Evolutionary conservation across 2,888 invertebrate genomes (phyloP).

Genomic region (Mantis religiosa): DNA sequence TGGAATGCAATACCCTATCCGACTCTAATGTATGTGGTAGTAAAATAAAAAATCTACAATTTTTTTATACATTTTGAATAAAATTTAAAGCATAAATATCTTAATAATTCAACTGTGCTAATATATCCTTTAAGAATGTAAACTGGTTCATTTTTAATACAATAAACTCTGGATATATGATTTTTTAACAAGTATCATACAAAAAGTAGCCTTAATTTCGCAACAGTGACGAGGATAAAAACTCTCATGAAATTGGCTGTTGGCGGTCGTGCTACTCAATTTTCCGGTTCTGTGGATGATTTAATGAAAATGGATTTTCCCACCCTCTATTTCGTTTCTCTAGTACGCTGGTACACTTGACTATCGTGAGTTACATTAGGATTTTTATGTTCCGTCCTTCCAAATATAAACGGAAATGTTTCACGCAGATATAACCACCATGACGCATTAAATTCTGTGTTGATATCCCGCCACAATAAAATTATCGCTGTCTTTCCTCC

Average conservation of each 20-base stretch:
- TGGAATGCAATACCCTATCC: too few relatives aligned
- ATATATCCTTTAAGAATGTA: too few relatives aligned
- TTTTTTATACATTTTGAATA: too few relatives aligned
- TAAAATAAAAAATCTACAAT: too few relatives aligned
- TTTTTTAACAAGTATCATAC: neutral
- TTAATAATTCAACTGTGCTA: too few relatives aligned
- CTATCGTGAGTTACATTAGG: neutral
- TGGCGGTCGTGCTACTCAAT: neutral
- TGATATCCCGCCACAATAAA: neutral
- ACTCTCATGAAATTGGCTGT: neutral
- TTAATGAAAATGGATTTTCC: neutral
- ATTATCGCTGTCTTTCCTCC: neutral
- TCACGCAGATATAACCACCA: neutral
- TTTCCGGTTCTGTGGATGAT: neutral
- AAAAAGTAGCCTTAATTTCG: neutral
- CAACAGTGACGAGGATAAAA: neutral
- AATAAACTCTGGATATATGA: neutral
- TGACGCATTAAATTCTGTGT: neutral
- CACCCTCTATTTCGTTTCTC: neutral
- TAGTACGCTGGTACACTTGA: neutral
- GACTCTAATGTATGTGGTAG: too few relatives aligned
- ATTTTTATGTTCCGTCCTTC: neutral
- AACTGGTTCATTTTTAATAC: too few relatives aligned
- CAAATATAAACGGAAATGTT: neutral
- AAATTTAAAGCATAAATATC: too few relatives aligned